Conservation (phyloP, 2,888 invertebrate species). For the Noctua fimbriata region DNA sequence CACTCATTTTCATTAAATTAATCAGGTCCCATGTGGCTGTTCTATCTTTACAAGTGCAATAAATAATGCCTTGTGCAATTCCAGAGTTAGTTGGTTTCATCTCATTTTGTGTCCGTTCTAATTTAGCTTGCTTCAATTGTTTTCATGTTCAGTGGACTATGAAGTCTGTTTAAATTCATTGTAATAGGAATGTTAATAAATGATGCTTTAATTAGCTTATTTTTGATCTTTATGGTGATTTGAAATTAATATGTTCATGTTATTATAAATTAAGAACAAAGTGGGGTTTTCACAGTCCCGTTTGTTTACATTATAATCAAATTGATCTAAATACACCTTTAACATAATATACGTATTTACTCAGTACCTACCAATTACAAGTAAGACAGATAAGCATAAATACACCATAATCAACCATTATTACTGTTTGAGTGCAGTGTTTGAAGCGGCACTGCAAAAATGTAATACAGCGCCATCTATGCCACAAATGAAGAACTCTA, state of each 20-base stretch:
- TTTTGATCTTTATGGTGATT: background rate
- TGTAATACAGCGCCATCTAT: too few species aligned
- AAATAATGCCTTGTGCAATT: conserved; percentile 15
- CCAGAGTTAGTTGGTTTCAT: conserved; percentile 47
- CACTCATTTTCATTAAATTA: background rate
- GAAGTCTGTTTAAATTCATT: background rate
- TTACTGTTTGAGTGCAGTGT: background rate
- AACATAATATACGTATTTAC: background rate
- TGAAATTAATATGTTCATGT: background rate
- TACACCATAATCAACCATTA: too few species aligned
- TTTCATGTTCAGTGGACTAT: background rate
- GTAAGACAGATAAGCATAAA: background rate
- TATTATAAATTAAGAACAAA: background rate
- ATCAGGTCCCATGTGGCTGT: background rate
- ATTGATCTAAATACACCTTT: background rate
- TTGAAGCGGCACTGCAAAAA: background rate
- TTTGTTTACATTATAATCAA: too few species aligned
- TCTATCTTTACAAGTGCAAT: conserved; percentile 6
- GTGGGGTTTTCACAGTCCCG: too few species aligned
- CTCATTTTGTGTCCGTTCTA: conserved; percentile 27
- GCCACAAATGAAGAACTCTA: too few species aligned
- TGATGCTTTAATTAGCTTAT: background rate
- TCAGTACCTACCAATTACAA: background rate
- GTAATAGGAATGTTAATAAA: background rate
- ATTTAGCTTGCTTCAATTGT: conserved; percentile 25